Percentiles rank a stretch among this genome's conserved stretches.
Conservation (phyloP, 2,113 vertebrate species). For the Dasyornis broadbenti region DNA sequence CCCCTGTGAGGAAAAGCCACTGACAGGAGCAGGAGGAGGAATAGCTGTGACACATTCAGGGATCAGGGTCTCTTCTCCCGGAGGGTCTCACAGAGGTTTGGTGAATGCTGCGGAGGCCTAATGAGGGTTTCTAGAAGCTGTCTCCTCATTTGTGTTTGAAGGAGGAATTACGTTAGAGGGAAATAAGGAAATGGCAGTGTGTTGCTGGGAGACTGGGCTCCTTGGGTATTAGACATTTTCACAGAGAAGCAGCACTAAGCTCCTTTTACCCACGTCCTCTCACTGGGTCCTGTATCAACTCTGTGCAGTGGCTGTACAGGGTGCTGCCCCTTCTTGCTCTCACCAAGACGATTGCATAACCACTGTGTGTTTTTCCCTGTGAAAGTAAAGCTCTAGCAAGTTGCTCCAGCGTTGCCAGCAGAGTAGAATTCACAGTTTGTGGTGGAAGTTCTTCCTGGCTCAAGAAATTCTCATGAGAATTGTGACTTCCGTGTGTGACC, state of each 20-base stretch:
- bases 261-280: background rate
- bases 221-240: background rate
- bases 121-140: background rate
- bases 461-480: background rate
- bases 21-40: background rate
- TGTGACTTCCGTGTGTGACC: background rate
- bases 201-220: slow-evolving; percentile 25
- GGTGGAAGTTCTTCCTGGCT: background rate
- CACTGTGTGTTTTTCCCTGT: fast-evolving
- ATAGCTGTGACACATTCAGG: background rate
- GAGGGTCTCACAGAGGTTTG: background rate
- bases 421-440: background rate
- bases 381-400: background rate
- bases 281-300: background rate
- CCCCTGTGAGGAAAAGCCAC: background rate
- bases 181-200: background rate
- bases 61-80: fast-evolving
- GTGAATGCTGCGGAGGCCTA: background rate
- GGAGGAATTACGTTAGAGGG: background rate
- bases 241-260: background rate
- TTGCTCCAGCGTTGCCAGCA: background rate
- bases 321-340: background rate
- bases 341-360: fast-evolving
- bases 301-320: background rate
- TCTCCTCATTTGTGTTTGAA: background rate